A percentile compares a stretch with the other conserved stretches of the same genome.
Evolutionary conservation across 2,888 invertebrate species (phyloP).

Genomic region (Lottia scabra): DNA sequence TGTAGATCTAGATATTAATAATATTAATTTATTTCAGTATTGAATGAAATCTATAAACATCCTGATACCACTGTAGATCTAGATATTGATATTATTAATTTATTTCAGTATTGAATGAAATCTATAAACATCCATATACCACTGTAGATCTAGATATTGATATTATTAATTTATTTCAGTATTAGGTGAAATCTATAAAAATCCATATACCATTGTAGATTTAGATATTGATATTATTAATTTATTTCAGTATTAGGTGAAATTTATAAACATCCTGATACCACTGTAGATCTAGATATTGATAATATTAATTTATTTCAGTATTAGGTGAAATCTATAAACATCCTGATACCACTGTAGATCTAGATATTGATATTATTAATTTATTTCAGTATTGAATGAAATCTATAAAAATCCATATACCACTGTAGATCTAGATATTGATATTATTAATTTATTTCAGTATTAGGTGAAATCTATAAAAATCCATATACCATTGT

Average conservation of each 20-base stretch:
- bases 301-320: conserved; percentile 46
- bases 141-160: conserved; percentile 53
- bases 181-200: conserved; percentile 19
- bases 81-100: too few relatives aligned
- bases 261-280: conserved; percentile 50
- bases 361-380: conserved; percentile 34
- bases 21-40: conserved; percentile 48
- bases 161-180: conserved; percentile 47
- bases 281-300: conserved; percentile 51
- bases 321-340: conserved; percentile 51
- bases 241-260: conserved; percentile 48
- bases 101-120: conserved; percentile 48
- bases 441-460: conserved; percentile 9
- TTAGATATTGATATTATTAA: too few relatives aligned
- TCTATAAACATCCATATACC: conserved; percentile 51
- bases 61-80: too few relatives aligned
- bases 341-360: conserved; percentile 50
- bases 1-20: conserved; percentile 50
- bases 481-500: conserved; percentile 49
- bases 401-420: too few relatives aligned
- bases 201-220: too few relatives aligned
- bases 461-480: conserved; percentile 53
- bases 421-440: too few relatives aligned
- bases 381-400: too few relatives aligned
- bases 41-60: conserved; percentile 8